Evolutionary conservation across 2,888 invertebrate species (phyloP), one percentile per base, ranked within the genome.

Genomic region (Rosalia funebris): DNA sequence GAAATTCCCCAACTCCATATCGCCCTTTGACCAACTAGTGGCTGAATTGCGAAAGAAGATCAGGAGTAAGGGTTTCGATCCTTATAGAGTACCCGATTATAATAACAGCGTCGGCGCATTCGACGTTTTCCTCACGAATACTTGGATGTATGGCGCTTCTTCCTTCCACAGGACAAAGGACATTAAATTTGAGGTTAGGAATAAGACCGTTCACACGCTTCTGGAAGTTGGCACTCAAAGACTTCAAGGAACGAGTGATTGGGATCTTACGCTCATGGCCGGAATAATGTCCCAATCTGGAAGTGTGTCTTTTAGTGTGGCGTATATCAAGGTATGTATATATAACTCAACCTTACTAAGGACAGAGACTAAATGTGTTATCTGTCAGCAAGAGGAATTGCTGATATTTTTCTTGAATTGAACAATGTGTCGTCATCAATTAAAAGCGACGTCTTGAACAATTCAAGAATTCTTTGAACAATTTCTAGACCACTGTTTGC

Each of bases 151-250:
- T 31, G 95, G 95, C 0, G 79, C 92, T 52, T 90, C 93, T 0
- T 91, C 92, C 2, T 89, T 96, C 73, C 91, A 93, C 78, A 86
- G 94, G 48, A 89, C 91, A 25, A 93, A 92, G 0, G 89, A 93
- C 71, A 88, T 94, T 52, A 86, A 88, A 0, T 83, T 92, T 16
- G 85, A 85, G 68, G 86, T 94, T 83, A 86, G 87, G 70, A 91
- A 93, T 66, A 89, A 91, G 63, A 90, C 89, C 0, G 82, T 89
- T 5, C 81, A 87, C 69, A 86, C 88, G 1, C 84, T 87, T 61
- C 81, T 93, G 69, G 90, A 91, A 75, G 85, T 93, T 20, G 94
- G 93, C 15, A 93, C 94, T 0, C 92, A 93, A 77, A 87, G 88
- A 77, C 83, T 95, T 44, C 85, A 88, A 74, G 95, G 94, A 5